Conservation (phyloP, 2,797 vertebrate species). For the Furcifer pardalis region DNA sequence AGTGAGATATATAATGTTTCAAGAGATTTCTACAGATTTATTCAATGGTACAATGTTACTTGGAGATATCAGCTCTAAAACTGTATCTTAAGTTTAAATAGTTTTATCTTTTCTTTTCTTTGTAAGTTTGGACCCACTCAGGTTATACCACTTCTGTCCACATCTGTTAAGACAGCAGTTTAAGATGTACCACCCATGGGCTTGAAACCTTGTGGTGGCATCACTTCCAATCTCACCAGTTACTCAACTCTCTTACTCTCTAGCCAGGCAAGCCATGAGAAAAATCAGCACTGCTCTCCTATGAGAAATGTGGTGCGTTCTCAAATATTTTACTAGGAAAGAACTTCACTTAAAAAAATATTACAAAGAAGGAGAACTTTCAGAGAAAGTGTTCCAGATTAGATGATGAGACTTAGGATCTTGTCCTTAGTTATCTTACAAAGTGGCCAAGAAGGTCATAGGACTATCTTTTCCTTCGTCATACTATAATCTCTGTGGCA, state of each 20-base stretch:
- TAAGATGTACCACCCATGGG: not conserved
- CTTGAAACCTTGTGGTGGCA: not conserved
- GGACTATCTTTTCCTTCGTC: no score
- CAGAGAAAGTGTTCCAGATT: no score
- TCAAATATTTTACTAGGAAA: no score
- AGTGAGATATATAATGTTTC: not conserved
- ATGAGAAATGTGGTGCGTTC: no score
- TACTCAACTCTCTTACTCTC: not conserved
- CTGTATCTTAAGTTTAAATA: not conserved
- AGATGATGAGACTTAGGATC: no score
- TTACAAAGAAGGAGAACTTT: no score
- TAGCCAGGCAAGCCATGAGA: not conserved
- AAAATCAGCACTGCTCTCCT: no score
- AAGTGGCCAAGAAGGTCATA: no score
- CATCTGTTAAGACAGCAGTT: not conserved
- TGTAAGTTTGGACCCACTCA: not conserved
- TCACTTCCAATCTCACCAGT: not conserved
- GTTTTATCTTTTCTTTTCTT: not conserved
- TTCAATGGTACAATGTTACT: not conserved
- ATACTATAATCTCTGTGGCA: no score
- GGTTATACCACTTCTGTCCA: no score
- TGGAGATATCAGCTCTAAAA: not conserved
- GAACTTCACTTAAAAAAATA: no score
- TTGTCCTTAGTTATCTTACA: no score
- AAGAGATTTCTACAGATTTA: not conserved